Evolutionary conservation across 1,140 invertebrate genomes (phyloP), one percentile per base, ranked within the genome.

Genomic region (Zaprionus camerounensis): DNA sequence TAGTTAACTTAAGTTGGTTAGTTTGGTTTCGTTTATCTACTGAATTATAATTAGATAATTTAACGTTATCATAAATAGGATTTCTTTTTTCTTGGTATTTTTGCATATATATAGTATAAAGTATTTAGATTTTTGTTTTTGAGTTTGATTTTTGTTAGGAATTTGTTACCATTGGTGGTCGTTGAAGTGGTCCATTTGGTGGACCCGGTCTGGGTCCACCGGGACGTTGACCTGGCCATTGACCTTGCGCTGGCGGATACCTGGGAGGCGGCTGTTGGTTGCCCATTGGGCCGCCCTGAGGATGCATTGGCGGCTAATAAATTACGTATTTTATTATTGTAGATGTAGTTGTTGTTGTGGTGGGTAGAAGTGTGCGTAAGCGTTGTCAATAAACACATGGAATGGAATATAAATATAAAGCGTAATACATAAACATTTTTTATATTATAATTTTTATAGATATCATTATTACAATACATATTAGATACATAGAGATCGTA

Each of bases 151-250:
- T 61, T 76, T 61, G 78, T 72, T 79, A 73, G 75, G 70, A 74
- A 71, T 72, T 85, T 91, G 92, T 93, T 93, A 95, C 95, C 95
- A 96, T 96, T 92, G 95, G 95, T 68, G 95, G 95, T 86, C 96
- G 93, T 80, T 95, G 95, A 58, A 95, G 93, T 65, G 95, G 92
- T 74, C 92, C 91, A 78, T 92, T 92, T 76, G 93, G 94, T 53
- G 95, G 94, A 46, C 95, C 95, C 83, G 95, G 94, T 95, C 96
- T 95, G 2, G 96, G 95, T 9, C 96, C 95, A 72, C 95, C 95
- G 82, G 95, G 94, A 26, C 94, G 93, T 17, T 94, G 94, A 49
- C 94, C 94, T 92, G 70, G 93, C 92, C 92, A 73, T 95, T 95
- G 73, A 94, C 82, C 83, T 80, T 93, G 92, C 69, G 91, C 75